phyloP scores from a whole-genome alignment of 53 echinoderm and acorn worm species.

The Temnopleurus reevesii region DNA sequence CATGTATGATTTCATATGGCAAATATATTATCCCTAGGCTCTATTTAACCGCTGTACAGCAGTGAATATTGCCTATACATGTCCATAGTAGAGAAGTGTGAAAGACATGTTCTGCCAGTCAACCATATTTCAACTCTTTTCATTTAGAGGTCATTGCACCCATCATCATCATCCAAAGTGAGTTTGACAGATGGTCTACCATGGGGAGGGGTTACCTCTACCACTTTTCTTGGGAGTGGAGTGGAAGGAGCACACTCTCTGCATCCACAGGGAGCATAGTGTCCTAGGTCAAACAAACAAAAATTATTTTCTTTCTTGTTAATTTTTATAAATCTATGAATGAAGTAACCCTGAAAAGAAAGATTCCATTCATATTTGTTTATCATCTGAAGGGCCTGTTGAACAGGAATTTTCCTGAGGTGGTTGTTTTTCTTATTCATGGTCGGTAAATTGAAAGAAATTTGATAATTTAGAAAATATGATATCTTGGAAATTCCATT shows the following conservation, averaged over 20 bases:
- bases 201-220: neutral
- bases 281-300: constrained; percentile 21
- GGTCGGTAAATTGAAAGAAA: no score
- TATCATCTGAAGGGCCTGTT: no score
- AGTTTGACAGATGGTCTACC: constrained; percentile 11
- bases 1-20: constrained; percentile 4
- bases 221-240: neutral
- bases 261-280: neutral
- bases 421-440: no score
- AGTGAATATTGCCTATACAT: no score
- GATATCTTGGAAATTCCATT: no score
- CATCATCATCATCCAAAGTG: neutral
- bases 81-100: no score
- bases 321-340: no score
- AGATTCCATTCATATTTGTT: no score
- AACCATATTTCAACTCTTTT: constrained; percentile 8
- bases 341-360: no score
- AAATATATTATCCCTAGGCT: constrained; percentile 10
- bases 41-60: neutral
- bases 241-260: neutral
- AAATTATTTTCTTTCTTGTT: neutral
- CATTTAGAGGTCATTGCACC: constrained; percentile 36
- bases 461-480: no score
- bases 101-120: constrained; percentile 1
- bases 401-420: no score